Evolutionary conservation across 2,888 invertebrate genomes (phyloP), one percentile per base, ranked within the genome.

Genomic region (Epirrita christyi): DNA sequence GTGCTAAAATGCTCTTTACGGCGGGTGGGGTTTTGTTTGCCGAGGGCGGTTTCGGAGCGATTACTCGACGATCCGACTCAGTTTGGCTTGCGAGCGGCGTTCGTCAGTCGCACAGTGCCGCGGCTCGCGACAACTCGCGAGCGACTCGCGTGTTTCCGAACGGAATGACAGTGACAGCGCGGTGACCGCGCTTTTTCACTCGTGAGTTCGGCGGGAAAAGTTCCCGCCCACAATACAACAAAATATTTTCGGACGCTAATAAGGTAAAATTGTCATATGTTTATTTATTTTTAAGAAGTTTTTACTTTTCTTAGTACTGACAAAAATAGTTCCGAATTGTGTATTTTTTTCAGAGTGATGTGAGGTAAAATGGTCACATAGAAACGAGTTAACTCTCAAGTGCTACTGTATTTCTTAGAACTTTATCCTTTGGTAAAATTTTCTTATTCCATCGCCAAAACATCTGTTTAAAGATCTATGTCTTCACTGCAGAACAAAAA

Each of bases 191-290:
- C 81, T 77, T 71, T 73, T 67, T 85, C 69, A 76, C 83, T 80
- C 78, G 81, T 59, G 76, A 76, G 81, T 85, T 81, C 74, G 88
- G 91, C 88, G 90, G 92, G 91, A 89, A 86, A 87, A 82, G 70
- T 85, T 86, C 92, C 92, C 90, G 92, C 91, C 89, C 80, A 80
- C 77, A 80, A 83, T 67, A 75, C 79, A 76, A 71, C 92, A 92
- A 89, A 82, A 92, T 92, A 92, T 92, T 92, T 88, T 92, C 92
- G 81, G 92, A 92, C 92, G 92, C 92, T 80, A 92, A 92, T 81
- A 92, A 92, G 92, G 92, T 92, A 55, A 15, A 36, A 27, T 9
- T 32, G n/a, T 40, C 1, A 27, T 10, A 8, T 13, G 6, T 42
- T 43, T 29, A 43, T 28, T 29, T 43, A 43, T 27, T 41, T 41